Evolutionary conservation across 2,888 invertebrate genomes (phyloP), one percentile per base, ranked within the genome.

Genomic region (Drosophila neotestacea): DNA sequence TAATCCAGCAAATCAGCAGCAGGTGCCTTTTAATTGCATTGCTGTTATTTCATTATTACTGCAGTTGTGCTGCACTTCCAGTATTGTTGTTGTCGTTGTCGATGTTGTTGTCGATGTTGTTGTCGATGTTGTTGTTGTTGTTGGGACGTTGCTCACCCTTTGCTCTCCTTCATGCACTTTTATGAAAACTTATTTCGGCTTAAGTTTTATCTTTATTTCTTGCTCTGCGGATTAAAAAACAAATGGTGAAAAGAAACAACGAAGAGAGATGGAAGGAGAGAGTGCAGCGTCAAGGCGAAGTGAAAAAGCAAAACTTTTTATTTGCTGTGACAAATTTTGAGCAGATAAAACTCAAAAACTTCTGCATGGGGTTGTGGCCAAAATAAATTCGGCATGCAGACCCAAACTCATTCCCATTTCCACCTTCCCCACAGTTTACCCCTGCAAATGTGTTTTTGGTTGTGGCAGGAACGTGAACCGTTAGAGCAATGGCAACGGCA

Each of bases 11-110:
- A 80, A 84, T 77, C 84, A 81, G 77, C 82, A 81, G 77, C 82
- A 84, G 85, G 81, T 89, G 79, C 61, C 68, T 79, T 82, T 89
- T 89, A 88, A 87, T 88, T 87, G 89, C 88, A 83, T 85, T 82
- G 84, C 81, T 82, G 75, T 75, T 81, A 78, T 80, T 78, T 81
- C 81, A 86, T 85, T 86, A 80, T 81, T 80, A 64, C 64, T 77
- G 74, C 76, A 74, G 64, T 79, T 78, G 74, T 63, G 82, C 74
- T 79, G 74, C 74, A 79, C 79, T 84, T 77, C 71, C 76, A 77
- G 81, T 69, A 39, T 50, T 41, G n/a, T 78, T 69, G 56, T 64
- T 73, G 46, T 28, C 16, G 30, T 28, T 50, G 7, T 77, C 69
- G 47, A 61, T 73, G 34, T 22, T 32, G 42, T 30, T 48, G 48